Evolutionary conservation across 2,888 invertebrate genomes (phyloP), one percentile per base, ranked within the genome.

Genomic region (Meteorus colon): DNA sequence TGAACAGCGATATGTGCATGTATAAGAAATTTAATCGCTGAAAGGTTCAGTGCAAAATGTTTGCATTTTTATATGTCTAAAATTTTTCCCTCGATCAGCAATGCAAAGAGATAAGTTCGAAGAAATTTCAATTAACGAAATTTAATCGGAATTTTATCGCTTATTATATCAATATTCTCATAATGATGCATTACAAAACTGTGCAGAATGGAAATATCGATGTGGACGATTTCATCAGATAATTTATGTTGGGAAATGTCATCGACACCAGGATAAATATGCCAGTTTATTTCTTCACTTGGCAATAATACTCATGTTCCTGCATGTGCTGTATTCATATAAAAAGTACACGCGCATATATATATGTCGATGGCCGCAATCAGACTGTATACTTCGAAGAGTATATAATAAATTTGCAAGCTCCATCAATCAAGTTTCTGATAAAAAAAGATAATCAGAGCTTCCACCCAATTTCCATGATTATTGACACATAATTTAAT

Each of bases 11-110:
- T 37, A 37, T 31, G 34, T 65, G 19, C 19, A 65, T 65, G 41
- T 4, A 65, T 65, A 6, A 12, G 34, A n/a, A 65, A 65, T 65
- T 37, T 37, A 34, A 65, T 37, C 37, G 37, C 19, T 41, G 24
- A 41, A 19, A 37, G 65, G 12, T 65, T 1, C 65, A 34, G 4
- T 19, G 19, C n/a, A 65, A 37, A 41, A 65, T 41, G 41, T 65
- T 65, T 65, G 19, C 65, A 65, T 65, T 6, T 65, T 65, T 37
- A 34, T 60, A 16, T 62, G 4, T 62, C 27, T 29, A 31, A 12
- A 3, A 62, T 62, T 31, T 60, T 63, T 63, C 24, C 2, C 8
- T 2, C 8, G 2, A 34, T 34, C 8, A 34, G 34, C 34, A 34
- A 34, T 34, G 8, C 34, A 2, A 0, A 6, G 8, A 6, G 4